These are phyloP conservation scores for Baryphthengus martii DNA, from an alignment of 2,113 vertebrate species.

Conservation along the genomic window DNA sequence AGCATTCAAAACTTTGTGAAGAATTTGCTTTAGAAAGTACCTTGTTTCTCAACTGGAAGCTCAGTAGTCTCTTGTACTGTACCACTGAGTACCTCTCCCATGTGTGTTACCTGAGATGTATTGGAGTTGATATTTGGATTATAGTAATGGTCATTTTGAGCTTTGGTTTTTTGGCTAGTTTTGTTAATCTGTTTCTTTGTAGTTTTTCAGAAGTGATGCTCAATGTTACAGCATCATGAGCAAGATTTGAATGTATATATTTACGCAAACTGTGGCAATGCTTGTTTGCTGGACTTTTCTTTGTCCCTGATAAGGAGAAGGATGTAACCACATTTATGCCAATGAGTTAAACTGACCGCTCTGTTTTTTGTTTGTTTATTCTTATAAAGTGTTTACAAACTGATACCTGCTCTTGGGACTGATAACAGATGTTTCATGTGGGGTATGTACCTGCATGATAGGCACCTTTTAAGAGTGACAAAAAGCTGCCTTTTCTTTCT, in stretches of 20 bases:
- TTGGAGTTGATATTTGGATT: neutral
- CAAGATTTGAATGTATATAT: neutral
- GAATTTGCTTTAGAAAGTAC: neutral
- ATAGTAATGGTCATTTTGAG: neutral
- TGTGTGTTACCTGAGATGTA: neutral
- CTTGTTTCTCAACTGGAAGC: neutral
- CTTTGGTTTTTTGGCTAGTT: neutral
- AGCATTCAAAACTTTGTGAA: neutral
- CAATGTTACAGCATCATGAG: neutral
- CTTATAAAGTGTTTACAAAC: neutral
- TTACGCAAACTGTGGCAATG: neutral
- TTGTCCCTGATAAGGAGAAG: neutral
- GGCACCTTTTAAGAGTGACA: neutral
- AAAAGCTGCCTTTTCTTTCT: neutral
- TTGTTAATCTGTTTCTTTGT: neutral
- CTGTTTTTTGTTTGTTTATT: neutral
- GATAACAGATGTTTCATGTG: neutral
- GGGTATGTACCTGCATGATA: fast-evolving
- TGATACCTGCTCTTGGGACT: neutral
- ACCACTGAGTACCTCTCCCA: neutral
- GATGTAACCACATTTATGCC: neutral
- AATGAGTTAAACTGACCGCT: neutral
- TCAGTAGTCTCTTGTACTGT: neutral
- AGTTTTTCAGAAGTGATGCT: neutral
- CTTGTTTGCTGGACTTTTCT: neutral